These are phyloP conservation scores for Halichondria panicea DNA, from an alignment of 37 sponge, comb jelly and placozoan genomes.

Conservation along the genomic window DNA sequence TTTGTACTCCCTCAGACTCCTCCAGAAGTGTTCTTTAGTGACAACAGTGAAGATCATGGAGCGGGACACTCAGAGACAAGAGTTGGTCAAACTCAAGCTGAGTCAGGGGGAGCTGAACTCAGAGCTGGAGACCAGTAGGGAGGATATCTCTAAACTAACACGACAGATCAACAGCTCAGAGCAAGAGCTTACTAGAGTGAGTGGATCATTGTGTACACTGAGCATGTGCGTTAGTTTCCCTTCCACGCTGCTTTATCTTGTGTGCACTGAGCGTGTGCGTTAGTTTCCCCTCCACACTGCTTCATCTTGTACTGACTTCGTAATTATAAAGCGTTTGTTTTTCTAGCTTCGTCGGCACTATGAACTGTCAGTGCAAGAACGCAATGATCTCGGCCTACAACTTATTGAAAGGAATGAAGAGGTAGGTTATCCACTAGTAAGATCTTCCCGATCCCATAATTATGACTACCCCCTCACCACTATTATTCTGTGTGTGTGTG, in stretches of 20 bases:
- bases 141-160: slow-evolving; percentile 69
- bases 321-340: no score
- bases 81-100: slow-evolving; percentile 56
- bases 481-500: no score
- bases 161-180: slow-evolving; percentile 80
- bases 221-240: neutral
- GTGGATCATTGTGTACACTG: neutral
- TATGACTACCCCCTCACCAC: no score
- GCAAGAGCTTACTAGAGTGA: slow-evolving; percentile 81
- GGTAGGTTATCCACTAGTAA: no score
- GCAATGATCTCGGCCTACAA: slow-evolving; percentile 93
- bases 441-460: no score
- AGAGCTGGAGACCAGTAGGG: slow-evolving; percentile 68
- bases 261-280: neutral
- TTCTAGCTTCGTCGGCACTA: slow-evolving; percentile 77
- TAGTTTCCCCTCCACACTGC: no score
- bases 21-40: slow-evolving; percentile 69
- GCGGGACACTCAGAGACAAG: slow-evolving; percentile 77
- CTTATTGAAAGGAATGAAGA: slow-evolving; percentile 99
- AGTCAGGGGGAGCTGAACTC: slow-evolving; percentile 50
- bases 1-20: slow-evolving; percentile 21
- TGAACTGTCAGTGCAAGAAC: slow-evolving; percentile 88
- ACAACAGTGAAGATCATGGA: slow-evolving; percentile 65
- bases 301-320: neutral
- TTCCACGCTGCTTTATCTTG: no score